Evolutionary conservation across 2,797 vertebrate genomes (phyloP).

Genomic region (Tapirus indicus): DNA sequence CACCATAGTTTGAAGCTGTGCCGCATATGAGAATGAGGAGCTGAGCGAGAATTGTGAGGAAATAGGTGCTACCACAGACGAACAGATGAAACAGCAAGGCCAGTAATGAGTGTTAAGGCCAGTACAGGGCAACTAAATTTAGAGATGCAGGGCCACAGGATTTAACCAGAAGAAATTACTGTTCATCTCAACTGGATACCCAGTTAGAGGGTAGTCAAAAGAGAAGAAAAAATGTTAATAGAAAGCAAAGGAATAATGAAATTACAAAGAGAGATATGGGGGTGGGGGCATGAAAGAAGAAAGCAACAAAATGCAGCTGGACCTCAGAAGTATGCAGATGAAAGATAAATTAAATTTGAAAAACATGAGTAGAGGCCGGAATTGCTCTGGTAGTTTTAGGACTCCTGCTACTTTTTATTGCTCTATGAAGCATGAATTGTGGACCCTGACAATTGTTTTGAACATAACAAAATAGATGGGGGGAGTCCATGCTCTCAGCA

Average conservation of each 20-base stretch:
- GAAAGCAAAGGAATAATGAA: neutral
- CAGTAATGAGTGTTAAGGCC: neutral
- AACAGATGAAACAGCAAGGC: neutral
- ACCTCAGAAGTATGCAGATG: neutral
- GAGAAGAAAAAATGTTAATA: neutral
- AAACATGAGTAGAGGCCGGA: neutral
- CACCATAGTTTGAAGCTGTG: neutral
- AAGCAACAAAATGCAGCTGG: neutral
- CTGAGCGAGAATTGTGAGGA: neutral
- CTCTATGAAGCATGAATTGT: neutral
- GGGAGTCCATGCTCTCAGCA: neutral
- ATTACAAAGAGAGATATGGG: neutral
- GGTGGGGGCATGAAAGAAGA: neutral
- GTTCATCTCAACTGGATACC: neutral
- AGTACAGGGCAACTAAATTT: neutral
- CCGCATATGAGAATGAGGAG: neutral
- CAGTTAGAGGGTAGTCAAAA: neutral
- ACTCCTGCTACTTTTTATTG: neutral
- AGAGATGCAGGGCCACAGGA: neutral
- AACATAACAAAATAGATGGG: neutral
- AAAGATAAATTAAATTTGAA: slow-evolving; percentile 2
- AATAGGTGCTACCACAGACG: too few relatives aligned
- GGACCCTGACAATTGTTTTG: neutral
- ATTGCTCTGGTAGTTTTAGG: neutral
- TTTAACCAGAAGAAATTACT: neutral